Base-by-base conservation (phyloP, 2,113 vertebrate species). In the Oreotrochilus melanogaster region DNA sequence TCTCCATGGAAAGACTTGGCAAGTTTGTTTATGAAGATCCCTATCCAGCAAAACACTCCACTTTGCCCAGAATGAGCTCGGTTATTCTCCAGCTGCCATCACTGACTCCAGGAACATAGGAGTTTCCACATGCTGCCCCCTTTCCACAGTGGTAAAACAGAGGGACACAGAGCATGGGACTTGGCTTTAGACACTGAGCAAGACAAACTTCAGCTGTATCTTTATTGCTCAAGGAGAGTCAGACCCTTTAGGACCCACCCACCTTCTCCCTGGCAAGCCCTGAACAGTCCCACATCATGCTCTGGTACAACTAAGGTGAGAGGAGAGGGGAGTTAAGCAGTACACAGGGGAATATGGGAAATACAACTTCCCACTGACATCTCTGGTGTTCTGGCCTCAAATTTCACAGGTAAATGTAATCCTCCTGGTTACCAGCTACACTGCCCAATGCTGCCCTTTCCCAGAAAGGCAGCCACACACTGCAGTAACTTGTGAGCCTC, bases 251-350 rank as follows among this genome's bases (percentile, higher is more conserved):
- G 33, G 21, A 78, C 31, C 13, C 56, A 76, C 35, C 24, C 27
- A 43, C 8, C 42, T 51, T 50, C 19, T 33, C 85, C 25, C 23
- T 43, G 27, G 16, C 1, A 1, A 69, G 60, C 10, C 35, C 22
- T 5, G 5, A 75, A 51, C 9, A 6, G 14, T 70, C 35, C 25
- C 0, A 0, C 83, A 42, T 33, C 50, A 48, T 2, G 33, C 1
- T 56, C 27, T 42, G 70, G 28, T n/a, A 58, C 73, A 89, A 35
- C 31, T 50, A 30, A 66, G 28, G 37, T 0, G 39, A 28, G 5
- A 47, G 18, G 9, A 76, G 18, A 17, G 27, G 5, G 14, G 14
- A 86, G 14, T 57, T 76, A 53, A 22, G 42, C 24, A 72, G 13
- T 10, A 28, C 51, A 11, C 0, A 0, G 13, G 5, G 10, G 27